Evolutionary conservation across 2,113 vertebrate genomes (phyloP).

Genomic region (Pachypanchax playfairii): DNA sequence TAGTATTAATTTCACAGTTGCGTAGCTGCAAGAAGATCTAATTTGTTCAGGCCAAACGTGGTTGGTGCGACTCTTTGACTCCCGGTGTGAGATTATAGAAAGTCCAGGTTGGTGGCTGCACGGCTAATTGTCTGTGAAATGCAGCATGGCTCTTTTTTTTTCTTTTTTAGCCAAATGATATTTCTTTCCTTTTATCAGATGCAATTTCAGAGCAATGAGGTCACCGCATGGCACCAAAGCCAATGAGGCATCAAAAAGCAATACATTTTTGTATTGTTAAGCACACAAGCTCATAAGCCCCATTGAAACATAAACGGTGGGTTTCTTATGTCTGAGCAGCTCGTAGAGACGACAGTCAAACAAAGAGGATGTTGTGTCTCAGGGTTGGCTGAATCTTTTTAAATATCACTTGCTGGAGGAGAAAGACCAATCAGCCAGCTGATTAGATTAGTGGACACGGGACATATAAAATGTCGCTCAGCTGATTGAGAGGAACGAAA

Average conservation of each 20-base stretch:
- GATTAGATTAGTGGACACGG: constrained; percentile 61
- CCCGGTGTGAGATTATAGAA: constrained; percentile 47
- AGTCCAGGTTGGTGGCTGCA: constrained; percentile 54
- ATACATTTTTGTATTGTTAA: constrained; percentile 56
- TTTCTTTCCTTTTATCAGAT: constrained; percentile 62
- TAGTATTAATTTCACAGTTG: constrained; percentile 80
- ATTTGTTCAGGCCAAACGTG: constrained; percentile 71
- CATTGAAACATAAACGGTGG: background rate
- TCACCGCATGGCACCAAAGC: constrained; percentile 27
- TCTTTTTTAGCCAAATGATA: constrained; percentile 56
- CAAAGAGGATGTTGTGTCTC: constrained; percentile 35
- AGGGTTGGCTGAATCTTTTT: constrained; percentile 16
- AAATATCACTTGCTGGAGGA: constrained; percentile 55
- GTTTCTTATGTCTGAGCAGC: too few species aligned
- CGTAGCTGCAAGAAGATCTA: constrained; percentile 72
- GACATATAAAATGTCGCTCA: constrained; percentile 48
- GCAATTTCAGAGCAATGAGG: constrained; percentile 57
- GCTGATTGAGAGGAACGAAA: constrained; percentile 60
- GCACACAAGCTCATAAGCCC: constrained; percentile 24
- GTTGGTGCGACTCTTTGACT: constrained; percentile 61
- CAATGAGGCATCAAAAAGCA: constrained; percentile 55
- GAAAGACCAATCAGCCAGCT: constrained; percentile 53
- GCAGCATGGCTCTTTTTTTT: constrained; percentile 28
- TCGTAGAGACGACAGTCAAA: too few species aligned
- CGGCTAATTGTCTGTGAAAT: constrained; percentile 75